phyloP scores from a whole-genome alignment of 2,888 invertebrate genomes.

The Campoletis raptor region DNA sequence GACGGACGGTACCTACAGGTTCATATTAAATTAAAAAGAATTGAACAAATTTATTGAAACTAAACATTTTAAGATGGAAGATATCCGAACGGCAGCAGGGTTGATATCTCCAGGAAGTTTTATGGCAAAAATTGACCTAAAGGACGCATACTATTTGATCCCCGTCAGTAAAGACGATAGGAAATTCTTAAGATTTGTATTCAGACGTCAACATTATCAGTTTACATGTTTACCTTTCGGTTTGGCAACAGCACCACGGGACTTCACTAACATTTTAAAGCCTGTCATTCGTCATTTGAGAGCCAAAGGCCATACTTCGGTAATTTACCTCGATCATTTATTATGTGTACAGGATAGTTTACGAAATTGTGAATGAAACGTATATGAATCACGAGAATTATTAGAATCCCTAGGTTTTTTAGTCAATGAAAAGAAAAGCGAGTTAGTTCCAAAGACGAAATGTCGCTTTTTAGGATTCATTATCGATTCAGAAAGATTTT shows the following conservation, averaged over 20 bases:
- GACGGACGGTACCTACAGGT: constrained; percentile 32
- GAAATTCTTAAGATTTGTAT: constrained; percentile 62
- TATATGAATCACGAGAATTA: background rate
- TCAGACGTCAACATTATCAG: constrained; percentile 35
- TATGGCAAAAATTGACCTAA: constrained; percentile 60
- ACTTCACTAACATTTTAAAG: constrained; percentile 65
- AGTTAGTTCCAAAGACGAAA: constrained; percentile 50
- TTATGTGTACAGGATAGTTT: constrained; percentile 16
- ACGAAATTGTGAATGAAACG: background rate
- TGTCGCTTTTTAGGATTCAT: background rate
- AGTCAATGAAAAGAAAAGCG: background rate
- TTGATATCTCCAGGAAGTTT: constrained; percentile 14
- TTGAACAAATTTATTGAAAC: constrained; percentile 46
- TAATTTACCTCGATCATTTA: constrained; percentile 35
- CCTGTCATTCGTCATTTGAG: constrained; percentile 45
- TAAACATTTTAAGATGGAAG: constrained; percentile 45
- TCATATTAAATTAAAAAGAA: constrained; percentile 38
- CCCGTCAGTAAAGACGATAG: constrained; percentile 35
- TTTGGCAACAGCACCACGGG: constrained; percentile 51
- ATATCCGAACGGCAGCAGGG: constrained; percentile 32
- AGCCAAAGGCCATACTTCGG: constrained; percentile 3
- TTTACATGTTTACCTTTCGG: constrained; percentile 63
- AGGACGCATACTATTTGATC: constrained; percentile 65
- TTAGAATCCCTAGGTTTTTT: background rate
- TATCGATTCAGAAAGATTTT: background rate